Conservation (phyloP, 2,113 vertebrate species). For the Dipodomys merriami region DNA sequence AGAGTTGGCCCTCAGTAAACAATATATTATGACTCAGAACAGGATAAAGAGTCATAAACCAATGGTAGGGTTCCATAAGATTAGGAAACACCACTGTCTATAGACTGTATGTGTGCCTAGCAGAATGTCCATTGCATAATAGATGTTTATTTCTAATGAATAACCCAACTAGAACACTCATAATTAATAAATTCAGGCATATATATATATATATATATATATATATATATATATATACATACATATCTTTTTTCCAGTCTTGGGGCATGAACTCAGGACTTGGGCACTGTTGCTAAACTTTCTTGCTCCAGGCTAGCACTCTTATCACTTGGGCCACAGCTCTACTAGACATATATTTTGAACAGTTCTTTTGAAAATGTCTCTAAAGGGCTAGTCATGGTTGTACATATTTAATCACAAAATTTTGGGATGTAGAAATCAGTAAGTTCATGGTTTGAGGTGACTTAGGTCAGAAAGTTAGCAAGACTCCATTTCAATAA, state of each 20-base stretch:
- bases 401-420: too few relatives aligned
- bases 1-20: not conserved
- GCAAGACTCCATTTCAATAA: too few relatives aligned
- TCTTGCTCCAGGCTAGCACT: too few relatives aligned
- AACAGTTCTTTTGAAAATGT: constrained; percentile 14
- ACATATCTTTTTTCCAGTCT: too few relatives aligned
- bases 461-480: too few relatives aligned
- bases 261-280: not conserved
- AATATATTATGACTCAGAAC: not conserved
- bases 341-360: not conserved
- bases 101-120: not conserved
- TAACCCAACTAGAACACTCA: constrained; percentile 9
- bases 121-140: not conserved
- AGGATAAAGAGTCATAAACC: not conserved
- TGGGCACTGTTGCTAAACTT: too few relatives aligned
- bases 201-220: too few relatives aligned
- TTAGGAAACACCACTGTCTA: not conserved
- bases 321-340: too few relatives aligned
- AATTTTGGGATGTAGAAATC: too few relatives aligned
- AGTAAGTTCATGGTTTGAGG: too few relatives aligned
- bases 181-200: not conserved
- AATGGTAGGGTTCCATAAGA: not conserved
- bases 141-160: constrained; percentile 24
- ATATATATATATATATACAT: too few relatives aligned
- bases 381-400: not conserved